A percentile compares a stretch with the other conserved stretches of the same genome.
Conservation (phyloP, 2,113 vertebrate species). For the Grus americana region DNA sequence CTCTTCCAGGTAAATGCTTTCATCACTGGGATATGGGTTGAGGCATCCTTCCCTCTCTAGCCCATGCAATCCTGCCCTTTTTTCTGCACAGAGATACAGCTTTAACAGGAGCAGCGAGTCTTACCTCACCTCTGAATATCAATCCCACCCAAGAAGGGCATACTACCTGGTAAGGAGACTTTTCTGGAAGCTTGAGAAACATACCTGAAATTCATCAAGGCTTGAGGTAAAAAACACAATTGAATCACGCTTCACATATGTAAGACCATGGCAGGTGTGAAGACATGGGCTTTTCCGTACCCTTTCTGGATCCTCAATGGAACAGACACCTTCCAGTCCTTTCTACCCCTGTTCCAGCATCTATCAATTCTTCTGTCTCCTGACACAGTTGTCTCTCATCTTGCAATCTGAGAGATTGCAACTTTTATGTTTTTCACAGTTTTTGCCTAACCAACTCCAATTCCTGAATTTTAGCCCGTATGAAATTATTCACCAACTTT, state of each 20-base stretch:
- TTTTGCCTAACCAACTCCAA: neutral
- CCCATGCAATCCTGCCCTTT: neutral
- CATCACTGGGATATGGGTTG: neutral
- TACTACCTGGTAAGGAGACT: neutral
- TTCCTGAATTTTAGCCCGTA: neutral
- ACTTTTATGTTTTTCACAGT: neutral
- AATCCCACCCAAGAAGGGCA: neutral
- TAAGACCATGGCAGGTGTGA: neutral
- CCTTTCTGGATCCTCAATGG: neutral
- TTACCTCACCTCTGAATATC: neutral
- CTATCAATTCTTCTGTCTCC: neutral
- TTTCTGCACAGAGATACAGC: neutral
- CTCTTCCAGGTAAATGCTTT: neutral
- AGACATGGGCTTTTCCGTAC: neutral
- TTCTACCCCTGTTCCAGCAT: neutral
- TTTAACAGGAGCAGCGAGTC: neutral
- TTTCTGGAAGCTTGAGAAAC: neutral
- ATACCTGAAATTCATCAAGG: neutral
- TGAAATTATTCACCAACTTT: neutral
- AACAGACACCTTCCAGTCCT: neutral
- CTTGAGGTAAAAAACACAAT: neutral
- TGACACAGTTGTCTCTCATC: neutral
- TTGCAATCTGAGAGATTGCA: neutral
- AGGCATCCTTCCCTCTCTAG: neutral
- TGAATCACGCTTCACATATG: neutral